Base-by-base conservation (phyloP, 37 sponge, comb jelly and placozoan genomes). In the Haliclona indistincta region DNA sequence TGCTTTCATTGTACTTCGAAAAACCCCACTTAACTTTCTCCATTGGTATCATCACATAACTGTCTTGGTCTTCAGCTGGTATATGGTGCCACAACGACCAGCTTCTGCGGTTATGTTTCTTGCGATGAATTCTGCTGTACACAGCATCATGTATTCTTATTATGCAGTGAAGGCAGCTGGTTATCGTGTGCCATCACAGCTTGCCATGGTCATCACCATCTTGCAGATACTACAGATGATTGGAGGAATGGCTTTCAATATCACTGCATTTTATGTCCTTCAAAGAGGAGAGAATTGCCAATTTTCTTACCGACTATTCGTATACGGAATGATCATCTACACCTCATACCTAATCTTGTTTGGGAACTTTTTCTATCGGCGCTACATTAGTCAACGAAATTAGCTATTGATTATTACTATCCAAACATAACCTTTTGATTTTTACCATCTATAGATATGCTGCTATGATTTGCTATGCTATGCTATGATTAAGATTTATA, bases 11-110 rank as follows among this genome's bases (percentile, higher is more conserved):
- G 80, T 92, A 1, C 74, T 92, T 29, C 52, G 85, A 22, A 92
- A 92, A 67, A 68, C 78, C 56, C 63, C 65, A 35, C 81, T 92
- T 39, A 78, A 79, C 33, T 88, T 92, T 58, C 85, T 92, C 1
- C 93, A 92, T 73, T 92, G 93, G 93, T 92, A 92, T 69, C 93
- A 92, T 54, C 93, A 92, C 77, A 68, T 79, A 60, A 92, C 93
- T 20, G 93, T 92, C 40, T 68, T 83, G 26, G 58, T 88, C 26
- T 92, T 83, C 73, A 75, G 81, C 68, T 92, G 76, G 77, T 92
- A 74, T 74, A n/a, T n/a, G 35, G 44, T 44, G 74, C 68, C 56
- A 80, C n/a, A n/a, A n/a, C n/a, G n/a, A n/a, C n/a, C n/a, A n/a
- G n/a, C n/a, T n/a, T n/a, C n/a, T n/a, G n/a, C n/a, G n/a, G n/a